Percentiles rank a stretch among this genome's conserved stretches.
These are phyloP conservation scores for Enteromius unitaeniatus DNA, from an alignment of 2,797 vertebrate species.

Conservation along the genomic window DNA sequence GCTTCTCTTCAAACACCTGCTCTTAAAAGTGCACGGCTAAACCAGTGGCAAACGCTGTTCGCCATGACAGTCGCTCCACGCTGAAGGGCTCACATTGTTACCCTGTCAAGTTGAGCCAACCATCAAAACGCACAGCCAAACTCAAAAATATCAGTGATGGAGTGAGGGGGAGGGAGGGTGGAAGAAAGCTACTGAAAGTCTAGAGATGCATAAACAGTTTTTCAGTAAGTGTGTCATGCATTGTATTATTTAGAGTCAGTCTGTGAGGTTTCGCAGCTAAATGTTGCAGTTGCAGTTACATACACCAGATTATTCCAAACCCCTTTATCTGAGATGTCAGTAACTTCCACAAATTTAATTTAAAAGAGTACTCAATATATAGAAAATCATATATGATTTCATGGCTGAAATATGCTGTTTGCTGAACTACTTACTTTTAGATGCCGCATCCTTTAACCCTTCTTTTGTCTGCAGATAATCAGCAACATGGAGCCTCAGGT, in stretches of 20 bases:
- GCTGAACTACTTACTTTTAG: not conserved
- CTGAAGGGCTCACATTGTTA: conserved; percentile 58
- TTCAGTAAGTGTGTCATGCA: conserved; percentile 43
- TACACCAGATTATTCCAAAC: conserved; percentile 28
- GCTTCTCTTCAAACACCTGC: conserved; percentile 69
- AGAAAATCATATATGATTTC: not conserved
- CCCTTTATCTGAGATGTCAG: conserved; percentile 19
- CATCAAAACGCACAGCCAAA: conserved; percentile 59
- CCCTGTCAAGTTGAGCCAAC: conserved; percentile 58
- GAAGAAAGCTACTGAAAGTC: conserved; percentile 36
- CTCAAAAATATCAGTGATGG: conserved; percentile 51
- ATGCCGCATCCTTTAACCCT: conserved; percentile 11
- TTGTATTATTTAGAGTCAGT: conserved; percentile 47
- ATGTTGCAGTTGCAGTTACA: conserved; percentile 19
- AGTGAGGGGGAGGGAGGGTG: conserved; percentile 9
- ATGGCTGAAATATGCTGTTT: not conserved
- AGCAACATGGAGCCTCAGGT: conserved; percentile 99
- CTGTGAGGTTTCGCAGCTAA: conserved; percentile 27
- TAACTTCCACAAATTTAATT: not conserved
- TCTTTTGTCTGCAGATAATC: conserved; percentile 87
- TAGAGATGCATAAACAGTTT: conserved; percentile 44
- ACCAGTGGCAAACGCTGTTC: conserved; percentile 60
- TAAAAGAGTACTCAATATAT: not conserved
- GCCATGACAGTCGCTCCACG: conserved; percentile 57
- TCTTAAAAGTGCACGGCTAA: conserved; percentile 62